Base-by-base conservation (phyloP, 2,888 invertebrate genomes). In the Antitype chi region DNA sequence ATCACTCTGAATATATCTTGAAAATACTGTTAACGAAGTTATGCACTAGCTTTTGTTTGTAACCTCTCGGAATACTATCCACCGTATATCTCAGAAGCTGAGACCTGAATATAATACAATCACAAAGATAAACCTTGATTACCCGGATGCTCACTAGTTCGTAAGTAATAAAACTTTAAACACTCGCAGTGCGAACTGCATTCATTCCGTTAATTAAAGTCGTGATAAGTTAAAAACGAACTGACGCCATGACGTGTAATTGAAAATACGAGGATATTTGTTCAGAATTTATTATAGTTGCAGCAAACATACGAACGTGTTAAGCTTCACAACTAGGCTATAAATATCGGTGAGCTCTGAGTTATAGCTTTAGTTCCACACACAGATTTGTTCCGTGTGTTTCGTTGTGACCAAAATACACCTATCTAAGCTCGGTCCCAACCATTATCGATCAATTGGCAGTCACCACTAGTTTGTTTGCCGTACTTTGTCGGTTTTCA, bases 331-430 rank as follows among this genome's bases (percentile, higher is more conserved):
- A 92, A 93, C 92, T 90, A 91, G 89, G 92, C 94, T 87, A 94
- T 94, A 94, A 94, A 94, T 94, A 94, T 94, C 90, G 94, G 90
- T 87, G 89, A 89, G 88, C 92, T 85, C 88, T 94, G 94, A 94
- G 89, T 94, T 94, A 94, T 94, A 87, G 92, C 84, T 89, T 84
- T 87, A 90, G 92, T 93, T 92, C 83, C 86, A 89, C 88, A 91
- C 87, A 91, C 90, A 90, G 91, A 93, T 92, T 92, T 90, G 89
- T 88, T 89, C 85, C 80, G 89, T 85, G 86, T 87, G 88, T 89
- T 89, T 87, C 85, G 55, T 57, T 57, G 55, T 57, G 80, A 77
- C 79, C 89, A 89, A 88, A 88, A 84, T 84, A 87, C 87, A 88
- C 84, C 88, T 89, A 89, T 86, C 89, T 89, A 86, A 86, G 74